Evolutionary conservation across 2,888 invertebrate genomes (phyloP).

Genomic region (Drosophila subquinaria): DNA sequence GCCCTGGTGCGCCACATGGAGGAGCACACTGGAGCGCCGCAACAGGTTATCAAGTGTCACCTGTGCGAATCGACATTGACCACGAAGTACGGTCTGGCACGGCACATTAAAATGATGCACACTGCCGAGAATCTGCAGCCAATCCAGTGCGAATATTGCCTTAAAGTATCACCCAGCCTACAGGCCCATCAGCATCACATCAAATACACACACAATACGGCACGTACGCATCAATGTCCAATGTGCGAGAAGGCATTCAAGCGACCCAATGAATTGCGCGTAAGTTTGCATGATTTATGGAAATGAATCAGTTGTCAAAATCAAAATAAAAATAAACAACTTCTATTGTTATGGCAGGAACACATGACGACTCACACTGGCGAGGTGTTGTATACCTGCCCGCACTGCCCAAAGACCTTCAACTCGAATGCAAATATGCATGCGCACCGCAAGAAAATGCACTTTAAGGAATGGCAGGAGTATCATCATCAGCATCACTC

Average conservation of each 20-base stretch:
- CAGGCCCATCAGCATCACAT: constrained; percentile 81
- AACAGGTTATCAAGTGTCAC: constrained; percentile 77
- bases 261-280: constrained; percentile 74
- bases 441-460: constrained; percentile 82
- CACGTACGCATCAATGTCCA: constrained; percentile 80
- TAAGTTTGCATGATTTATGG: constrained; percentile 35
- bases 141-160: constrained; percentile 78
- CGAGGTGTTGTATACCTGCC: constrained; percentile 80
- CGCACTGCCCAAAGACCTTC: constrained; percentile 82
- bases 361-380: constrained; percentile 83
- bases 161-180: constrained; percentile 78
- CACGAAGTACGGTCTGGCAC: constrained; percentile 79
- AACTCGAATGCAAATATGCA: constrained; percentile 83
- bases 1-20: constrained; percentile 80
- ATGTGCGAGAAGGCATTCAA: constrained; percentile 85
- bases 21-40: constrained; percentile 79
- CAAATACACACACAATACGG: constrained; percentile 81
- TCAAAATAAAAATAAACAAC: background rate
- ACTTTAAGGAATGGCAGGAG: constrained; percentile 83
- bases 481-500: constrained; percentile 45
- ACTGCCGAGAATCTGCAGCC: constrained; percentile 75
- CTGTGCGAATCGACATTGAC: constrained; percentile 78
- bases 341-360: constrained; percentile 62
- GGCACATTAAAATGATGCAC: constrained; percentile 83
- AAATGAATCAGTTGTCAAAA: background rate